Percentiles rank a stretch among this genome's conserved stretches.
phyloP scores from a whole-genome alignment of 2,113 vertebrate species.

The Erythrocercus mccallii region DNA sequence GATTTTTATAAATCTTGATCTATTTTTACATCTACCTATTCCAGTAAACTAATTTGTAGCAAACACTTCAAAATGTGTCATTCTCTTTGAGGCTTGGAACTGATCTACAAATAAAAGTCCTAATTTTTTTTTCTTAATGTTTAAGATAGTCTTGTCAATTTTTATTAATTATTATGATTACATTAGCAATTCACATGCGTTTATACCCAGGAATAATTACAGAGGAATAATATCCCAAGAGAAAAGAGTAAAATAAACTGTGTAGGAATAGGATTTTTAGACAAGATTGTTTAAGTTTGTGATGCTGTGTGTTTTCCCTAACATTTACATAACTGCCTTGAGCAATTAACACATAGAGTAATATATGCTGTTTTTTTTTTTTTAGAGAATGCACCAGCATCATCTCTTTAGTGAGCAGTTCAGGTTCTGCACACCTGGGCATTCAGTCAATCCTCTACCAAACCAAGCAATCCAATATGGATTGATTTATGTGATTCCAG shows the following conservation, averaged over 20 bases:
- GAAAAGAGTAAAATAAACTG: neutral
- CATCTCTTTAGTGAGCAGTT: neutral
- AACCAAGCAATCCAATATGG: neutral
- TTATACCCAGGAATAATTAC: neutral
- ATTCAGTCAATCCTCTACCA: neutral
- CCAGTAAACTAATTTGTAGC: neutral
- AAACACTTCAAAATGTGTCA: neutral
- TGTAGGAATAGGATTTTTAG: neutral
- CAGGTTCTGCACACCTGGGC: neutral
- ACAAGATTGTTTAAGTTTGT: neutral
- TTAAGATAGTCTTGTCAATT: neutral
- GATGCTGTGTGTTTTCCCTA: neutral
- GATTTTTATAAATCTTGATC: conserved; percentile 9
- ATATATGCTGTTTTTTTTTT: neutral
- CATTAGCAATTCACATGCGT: neutral
- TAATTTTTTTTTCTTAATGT: neutral
- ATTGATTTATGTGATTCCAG: neutral
- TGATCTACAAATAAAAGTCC: neutral
- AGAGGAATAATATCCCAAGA: neutral
- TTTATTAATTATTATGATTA: neutral
- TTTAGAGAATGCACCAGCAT: neutral
- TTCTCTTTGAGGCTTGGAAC: neutral
- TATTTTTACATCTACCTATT: conserved; percentile 35
- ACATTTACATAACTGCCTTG: neutral
- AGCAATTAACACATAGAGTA: neutral